phyloP scores from a whole-genome alignment of 2,888 invertebrate species.

The Drosophila tripunctata region DNA sequence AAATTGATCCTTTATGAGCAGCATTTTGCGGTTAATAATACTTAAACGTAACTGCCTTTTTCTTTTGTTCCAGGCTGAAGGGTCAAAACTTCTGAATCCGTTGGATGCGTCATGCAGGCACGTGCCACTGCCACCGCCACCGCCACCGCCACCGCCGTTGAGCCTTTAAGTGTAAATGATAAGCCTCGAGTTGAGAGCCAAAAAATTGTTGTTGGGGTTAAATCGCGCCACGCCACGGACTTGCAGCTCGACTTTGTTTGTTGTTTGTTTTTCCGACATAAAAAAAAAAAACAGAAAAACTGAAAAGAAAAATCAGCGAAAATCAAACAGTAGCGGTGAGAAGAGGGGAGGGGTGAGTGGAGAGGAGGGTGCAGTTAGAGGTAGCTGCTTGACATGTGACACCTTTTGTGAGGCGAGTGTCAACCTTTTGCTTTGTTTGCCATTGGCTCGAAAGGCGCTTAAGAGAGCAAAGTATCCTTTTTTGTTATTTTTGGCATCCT shows the following conservation, averaged over 20 bases:
- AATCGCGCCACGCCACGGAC: constrained; percentile 37
- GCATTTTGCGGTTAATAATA: constrained; percentile 80
- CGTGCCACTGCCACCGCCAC: constrained; percentile 59
- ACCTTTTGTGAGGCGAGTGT: constrained; percentile 76
- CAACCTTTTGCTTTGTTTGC: constrained; percentile 51
- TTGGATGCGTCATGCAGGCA: constrained; percentile 57
- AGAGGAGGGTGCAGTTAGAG: not conserved
- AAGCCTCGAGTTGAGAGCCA: constrained; percentile 47
- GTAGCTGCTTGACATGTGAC: constrained; percentile 78
- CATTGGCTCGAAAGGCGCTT: constrained; percentile 49
- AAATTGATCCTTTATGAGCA: constrained; percentile 79
- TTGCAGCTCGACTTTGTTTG: constrained; percentile 29
- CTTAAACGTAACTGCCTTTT: constrained; percentile 30
- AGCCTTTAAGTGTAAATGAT: constrained; percentile 82
- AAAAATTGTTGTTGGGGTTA: constrained; percentile 42
- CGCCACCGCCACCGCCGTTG: constrained; percentile 38
- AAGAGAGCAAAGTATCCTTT: constrained; percentile 34
- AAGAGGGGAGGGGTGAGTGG: not conserved
- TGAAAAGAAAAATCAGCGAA: not conserved
- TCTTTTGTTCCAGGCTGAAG: not conserved
- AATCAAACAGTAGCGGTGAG: not conserved
- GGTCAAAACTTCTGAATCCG: constrained; percentile 40
- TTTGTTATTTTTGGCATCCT: constrained; percentile 1
- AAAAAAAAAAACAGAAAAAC: not conserved
- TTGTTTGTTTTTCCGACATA: constrained; percentile 37